Evolutionary conservation across 2,888 invertebrate species (phyloP).

Genomic region (Calameuta pallipes): DNA sequence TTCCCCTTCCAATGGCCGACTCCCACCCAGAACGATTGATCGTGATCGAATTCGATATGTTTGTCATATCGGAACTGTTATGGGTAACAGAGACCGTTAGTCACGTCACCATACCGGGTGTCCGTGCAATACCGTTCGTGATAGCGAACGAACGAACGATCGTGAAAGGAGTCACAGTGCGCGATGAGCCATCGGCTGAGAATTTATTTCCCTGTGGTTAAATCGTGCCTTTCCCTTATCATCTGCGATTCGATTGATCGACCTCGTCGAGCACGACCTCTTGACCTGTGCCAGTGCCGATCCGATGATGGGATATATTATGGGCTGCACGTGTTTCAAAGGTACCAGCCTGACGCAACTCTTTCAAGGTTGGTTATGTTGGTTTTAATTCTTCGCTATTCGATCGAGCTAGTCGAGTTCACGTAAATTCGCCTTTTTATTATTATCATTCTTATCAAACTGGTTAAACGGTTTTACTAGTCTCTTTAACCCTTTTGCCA

Average conservation of each 20-base stretch:
- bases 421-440: too few relatives aligned
- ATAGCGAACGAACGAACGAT: neutral
- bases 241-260: neutral
- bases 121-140: neutral
- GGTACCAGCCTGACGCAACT: constrained; percentile 71
- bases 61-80: too few relatives aligned
- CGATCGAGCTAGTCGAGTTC: too few relatives aligned
- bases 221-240: too few relatives aligned
- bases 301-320: constrained; percentile 93
- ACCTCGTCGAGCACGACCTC: neutral
- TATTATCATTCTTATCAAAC: too few relatives aligned
- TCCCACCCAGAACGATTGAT: too few relatives aligned
- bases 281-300: constrained; percentile 38
- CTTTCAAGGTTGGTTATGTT: constrained; percentile 57
- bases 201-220: neutral
- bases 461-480: too few relatives aligned
- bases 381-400: neutral
- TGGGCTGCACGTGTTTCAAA: constrained; percentile 94
- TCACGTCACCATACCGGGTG: neutral
- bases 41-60: too few relatives aligned
- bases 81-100: neutral
- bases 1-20: too few relatives aligned
- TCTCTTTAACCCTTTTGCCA: too few relatives aligned
- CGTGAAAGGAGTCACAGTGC: constrained; percentile 1
- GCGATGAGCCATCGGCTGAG: neutral